Evolutionary conservation across 2,888 invertebrate genomes (phyloP), one percentile per base, ranked within the genome.

Genomic region (Elmis aenea): DNA sequence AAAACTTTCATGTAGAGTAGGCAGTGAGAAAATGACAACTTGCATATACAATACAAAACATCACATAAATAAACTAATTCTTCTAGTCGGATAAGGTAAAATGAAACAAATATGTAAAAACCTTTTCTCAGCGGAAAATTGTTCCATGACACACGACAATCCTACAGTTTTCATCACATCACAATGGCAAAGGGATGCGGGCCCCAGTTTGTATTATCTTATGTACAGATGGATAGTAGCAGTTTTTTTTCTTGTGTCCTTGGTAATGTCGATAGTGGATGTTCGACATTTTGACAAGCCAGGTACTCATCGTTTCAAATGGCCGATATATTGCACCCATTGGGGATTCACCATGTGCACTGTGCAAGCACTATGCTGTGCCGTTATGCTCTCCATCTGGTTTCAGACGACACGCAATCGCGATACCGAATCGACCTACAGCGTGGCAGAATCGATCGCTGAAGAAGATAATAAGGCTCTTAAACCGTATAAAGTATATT

Each of bases 241-340:
- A 38, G 45, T 76, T 14, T 65, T 72, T 27, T 67, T 77, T 42
- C 48, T 62, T 18, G 48, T 58, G 11, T 59, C 61, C 2, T 59
- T 61, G 56, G 37, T 62, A 10, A 41, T 63, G 12, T 57, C 61
- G 20, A 58, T 76, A 22, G 50, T 61, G 18, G 58, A 59, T 31
- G 69, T 71, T 5, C 54, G 57, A 28, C 46, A 59, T 32, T 38
- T 71, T 46, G 57, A 65, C 2, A 68, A 70, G 0, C 66, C 70
- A 1, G 58, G 59, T 20, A 55, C 54, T 23, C 56, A 70, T 20
- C 67, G 70, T 52, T 69, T 70, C 45, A 81, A 79, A 54, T 85
- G 83, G 83, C 72, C 77, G 37, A 81, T 83, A 45, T 85, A 81
- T 61, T 73, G 84, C 52, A 85, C 85, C 6, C 81, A 84, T 62